These are phyloP conservation scores for Diadema setosum DNA, from an alignment of 35 echinoderm and acorn worm species.

Conservation along the genomic window DNA sequence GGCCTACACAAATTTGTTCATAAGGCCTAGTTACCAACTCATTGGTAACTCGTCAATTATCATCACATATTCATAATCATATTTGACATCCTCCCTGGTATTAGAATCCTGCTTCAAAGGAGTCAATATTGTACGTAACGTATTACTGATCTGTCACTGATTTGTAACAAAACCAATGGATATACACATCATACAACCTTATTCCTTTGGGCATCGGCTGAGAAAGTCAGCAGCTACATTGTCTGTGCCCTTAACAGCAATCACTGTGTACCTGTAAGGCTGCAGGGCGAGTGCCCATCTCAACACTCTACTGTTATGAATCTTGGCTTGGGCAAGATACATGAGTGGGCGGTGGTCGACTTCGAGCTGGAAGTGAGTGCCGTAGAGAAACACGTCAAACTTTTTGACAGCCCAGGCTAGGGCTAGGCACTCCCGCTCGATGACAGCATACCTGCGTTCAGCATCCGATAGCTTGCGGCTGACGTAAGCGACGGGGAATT, in stretches of 20 bases:
- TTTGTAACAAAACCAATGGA: too few relatives aligned
- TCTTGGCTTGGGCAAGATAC: background rate
- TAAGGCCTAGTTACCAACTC: too few relatives aligned
- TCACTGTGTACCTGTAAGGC: background rate
- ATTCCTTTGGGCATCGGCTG: too few relatives aligned
- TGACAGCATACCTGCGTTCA: background rate
- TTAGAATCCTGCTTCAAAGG: too few relatives aligned
- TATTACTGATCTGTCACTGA: too few relatives aligned
- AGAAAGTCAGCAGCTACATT: conserved; percentile 23
- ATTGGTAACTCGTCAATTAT: too few relatives aligned
- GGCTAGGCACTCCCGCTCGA: conserved; percentile 20
- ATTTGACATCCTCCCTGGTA: too few relatives aligned
- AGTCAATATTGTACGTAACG: too few relatives aligned
- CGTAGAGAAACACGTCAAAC: conserved; percentile 13
- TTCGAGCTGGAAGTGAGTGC: conserved; percentile 7
- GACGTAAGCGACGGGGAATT: conserved; percentile 45
- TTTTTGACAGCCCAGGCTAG: conserved; percentile 5
- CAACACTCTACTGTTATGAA: background rate
- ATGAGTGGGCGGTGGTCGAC: conserved; percentile 40
- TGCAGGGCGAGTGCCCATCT: conserved; percentile 4
- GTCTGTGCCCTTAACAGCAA: background rate
- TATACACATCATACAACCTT: too few relatives aligned
- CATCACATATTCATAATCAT: too few relatives aligned
- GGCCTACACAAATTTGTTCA: too few relatives aligned
- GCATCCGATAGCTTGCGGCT: conserved; percentile 53